A percentile compares a stretch with the other conserved stretches of the same genome.
phyloP scores from a whole-genome alignment of 2,113 vertebrate genomes.

The Paratilapia polleni region DNA sequence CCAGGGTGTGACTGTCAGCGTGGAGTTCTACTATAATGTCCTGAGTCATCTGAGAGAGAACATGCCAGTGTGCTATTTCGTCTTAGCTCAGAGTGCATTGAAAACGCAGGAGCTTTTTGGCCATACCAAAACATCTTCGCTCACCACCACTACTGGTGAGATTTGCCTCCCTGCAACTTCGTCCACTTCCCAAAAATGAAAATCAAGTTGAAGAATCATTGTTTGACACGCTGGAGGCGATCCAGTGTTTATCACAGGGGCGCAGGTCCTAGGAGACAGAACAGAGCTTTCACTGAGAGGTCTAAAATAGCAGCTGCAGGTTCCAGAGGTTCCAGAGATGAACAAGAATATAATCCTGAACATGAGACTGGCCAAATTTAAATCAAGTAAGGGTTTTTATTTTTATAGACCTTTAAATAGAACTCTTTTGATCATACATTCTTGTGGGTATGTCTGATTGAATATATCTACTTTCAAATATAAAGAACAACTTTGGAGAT shows the following conservation, averaged over 20 bases:
- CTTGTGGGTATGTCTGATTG: no score
- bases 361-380: no score
- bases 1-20: neutral
- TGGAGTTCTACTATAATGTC: neutral
- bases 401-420: no score
- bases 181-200: neutral
- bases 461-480: no score
- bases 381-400: no score
- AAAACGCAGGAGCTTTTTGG: neutral
- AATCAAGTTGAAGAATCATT: neutral
- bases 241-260: neutral
- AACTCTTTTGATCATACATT: no score
- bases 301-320: neutral
- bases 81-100: neutral
- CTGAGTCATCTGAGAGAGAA: neutral
- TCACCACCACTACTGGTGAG: neutral
- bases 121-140: neutral
- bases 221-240: neutral
- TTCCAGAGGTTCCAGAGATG: neutral
- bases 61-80: neutral
- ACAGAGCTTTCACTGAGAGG: neutral
- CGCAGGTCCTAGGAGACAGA: neutral
- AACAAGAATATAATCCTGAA: neutral
- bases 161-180: neutral
- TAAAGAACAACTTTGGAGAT: no score